phyloP scores from a whole-genome alignment of 2,888 invertebrate genomes.

The Mythimna loreyi region DNA sequence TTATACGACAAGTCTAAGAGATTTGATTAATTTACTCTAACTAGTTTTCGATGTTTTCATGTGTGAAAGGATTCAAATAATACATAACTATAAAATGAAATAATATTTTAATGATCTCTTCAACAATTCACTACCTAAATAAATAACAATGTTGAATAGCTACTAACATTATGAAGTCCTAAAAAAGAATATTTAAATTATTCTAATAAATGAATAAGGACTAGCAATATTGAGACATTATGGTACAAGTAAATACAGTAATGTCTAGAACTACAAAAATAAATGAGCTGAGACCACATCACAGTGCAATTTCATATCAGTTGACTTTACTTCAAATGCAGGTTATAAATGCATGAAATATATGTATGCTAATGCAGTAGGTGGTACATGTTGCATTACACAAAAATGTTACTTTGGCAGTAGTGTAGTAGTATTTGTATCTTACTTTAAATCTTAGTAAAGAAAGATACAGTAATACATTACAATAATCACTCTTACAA shows the following conservation, averaged over 20 bases:
- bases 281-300: slow-evolving; percentile 46
- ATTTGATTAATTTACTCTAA: slow-evolving; percentile 33
- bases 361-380: slow-evolving; percentile 16
- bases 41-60: not conserved
- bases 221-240: slow-evolving; percentile 66
- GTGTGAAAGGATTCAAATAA: slow-evolving; percentile 44
- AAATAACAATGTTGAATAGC: slow-evolving; percentile 64
- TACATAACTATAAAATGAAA: slow-evolving; percentile 46
- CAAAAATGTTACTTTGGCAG: slow-evolving; percentile 57
- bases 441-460: slow-evolving; percentile 27
- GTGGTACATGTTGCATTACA: slow-evolving; percentile 32
- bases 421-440: slow-evolving; percentile 33
- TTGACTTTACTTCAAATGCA: slow-evolving; percentile 54
- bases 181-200: slow-evolving; percentile 48
- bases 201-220: slow-evolving; percentile 58
- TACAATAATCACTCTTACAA: slow-evolving; percentile 41
- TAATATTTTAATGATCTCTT: slow-evolving; percentile 62
- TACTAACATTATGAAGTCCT: slow-evolving; percentile 50
- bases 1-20: slow-evolving; percentile 46
- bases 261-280: slow-evolving; percentile 67
- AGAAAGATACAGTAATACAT: slow-evolving; percentile 35
- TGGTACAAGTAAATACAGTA: slow-evolving; percentile 62
- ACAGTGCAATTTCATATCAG: slow-evolving; percentile 40
- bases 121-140: slow-evolving; percentile 62
- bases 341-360: slow-evolving; percentile 59